Percentiles rank a stretch among this genome's conserved stretches.
Conservation (phyloP, 30 jellyfish, hydroid and myxozoan genomes). For the Haliclystus octoradiatus region DNA sequence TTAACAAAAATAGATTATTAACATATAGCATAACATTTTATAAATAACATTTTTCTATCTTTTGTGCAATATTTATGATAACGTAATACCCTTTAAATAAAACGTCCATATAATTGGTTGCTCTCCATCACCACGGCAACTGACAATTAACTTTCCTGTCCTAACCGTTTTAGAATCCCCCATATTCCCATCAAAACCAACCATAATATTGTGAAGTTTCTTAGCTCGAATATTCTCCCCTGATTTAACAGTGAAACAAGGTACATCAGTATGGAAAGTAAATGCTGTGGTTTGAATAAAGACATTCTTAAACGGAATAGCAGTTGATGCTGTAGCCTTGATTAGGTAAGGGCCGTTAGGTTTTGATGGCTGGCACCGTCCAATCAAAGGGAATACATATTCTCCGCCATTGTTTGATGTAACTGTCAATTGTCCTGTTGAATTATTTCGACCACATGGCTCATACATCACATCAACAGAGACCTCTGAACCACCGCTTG, state of each 20-base stretch:
- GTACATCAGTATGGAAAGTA: conserved; percentile 76
- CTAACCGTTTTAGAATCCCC: conserved; percentile 88
- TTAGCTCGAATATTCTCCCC: conserved; percentile 88
- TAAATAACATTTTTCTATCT: too few species aligned
- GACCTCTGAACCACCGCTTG: conserved; percentile 95
- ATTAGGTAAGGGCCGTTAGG: conserved; percentile 96
- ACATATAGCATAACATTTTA: too few species aligned
- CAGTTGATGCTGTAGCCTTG: conserved; percentile 74
- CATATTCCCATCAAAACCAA: conserved; percentile 84
- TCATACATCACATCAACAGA: conserved; percentile 88
- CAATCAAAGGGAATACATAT: conserved; percentile 78
- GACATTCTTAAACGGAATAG: conserved; percentile 83
- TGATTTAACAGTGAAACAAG: conserved; percentile 65
- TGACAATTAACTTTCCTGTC: conserved; percentile 75
- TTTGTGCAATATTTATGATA: too few species aligned
- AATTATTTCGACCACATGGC: conserved; percentile 78
- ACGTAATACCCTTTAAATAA: conserved; percentile 81
- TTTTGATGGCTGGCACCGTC: conserved; percentile 84
- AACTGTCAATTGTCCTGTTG: conserved; percentile 39
- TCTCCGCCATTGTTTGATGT: conserved; percentile 87
- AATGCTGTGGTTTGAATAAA: conserved; percentile 81
- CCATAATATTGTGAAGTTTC: conserved; percentile 70
- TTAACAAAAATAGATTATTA: too few species aligned
- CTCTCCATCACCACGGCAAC: conserved; percentile 79
- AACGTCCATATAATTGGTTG: conserved; percentile 69